A percentile compares a stretch with the other conserved stretches of the same genome.
These are phyloP conservation scores for Cactoblastis cactorum DNA, from an alignment of 2,888 invertebrate species.

Conservation along the genomic window DNA sequence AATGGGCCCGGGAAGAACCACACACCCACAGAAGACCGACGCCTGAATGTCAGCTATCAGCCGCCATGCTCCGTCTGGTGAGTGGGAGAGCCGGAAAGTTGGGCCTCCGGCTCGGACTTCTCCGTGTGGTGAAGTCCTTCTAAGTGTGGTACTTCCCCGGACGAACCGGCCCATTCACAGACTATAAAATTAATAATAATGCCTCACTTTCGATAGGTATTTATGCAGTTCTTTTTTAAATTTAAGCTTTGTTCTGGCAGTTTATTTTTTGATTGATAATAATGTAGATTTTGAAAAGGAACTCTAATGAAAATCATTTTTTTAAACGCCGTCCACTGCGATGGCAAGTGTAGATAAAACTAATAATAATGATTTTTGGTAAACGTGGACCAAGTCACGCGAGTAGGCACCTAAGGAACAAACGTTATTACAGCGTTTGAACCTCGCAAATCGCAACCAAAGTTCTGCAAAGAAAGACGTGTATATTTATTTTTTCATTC, in stretches of 20 bases:
- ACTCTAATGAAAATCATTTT: conserved; percentile 1
- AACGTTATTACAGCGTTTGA: not conserved
- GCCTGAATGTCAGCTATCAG: no score
- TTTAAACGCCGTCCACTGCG: conserved; percentile 1
- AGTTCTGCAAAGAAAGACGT: not conserved
- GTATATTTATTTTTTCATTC: not conserved
- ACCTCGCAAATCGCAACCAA: not conserved
- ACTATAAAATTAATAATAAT: no score
- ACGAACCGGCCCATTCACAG: no score
- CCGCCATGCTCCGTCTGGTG: no score
- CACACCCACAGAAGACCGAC: no score
- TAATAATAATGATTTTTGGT: conserved; percentile 6
- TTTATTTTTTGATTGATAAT: not conserved
- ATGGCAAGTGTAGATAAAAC: not conserved
- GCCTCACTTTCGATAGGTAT: no score
- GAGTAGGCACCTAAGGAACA: no score
- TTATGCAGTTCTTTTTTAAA: not conserved
- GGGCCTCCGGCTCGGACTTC: no score
- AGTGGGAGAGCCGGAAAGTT: no score
- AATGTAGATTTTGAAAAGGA: not conserved
- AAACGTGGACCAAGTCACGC: conserved; percentile 1
- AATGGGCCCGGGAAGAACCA: no score
- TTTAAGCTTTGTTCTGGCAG: not conserved
- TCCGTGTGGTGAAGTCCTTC: no score
- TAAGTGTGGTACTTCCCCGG: no score